Base-by-base conservation (phyloP, 2,113 vertebrate genomes). In the Lepus timidus region DNA sequence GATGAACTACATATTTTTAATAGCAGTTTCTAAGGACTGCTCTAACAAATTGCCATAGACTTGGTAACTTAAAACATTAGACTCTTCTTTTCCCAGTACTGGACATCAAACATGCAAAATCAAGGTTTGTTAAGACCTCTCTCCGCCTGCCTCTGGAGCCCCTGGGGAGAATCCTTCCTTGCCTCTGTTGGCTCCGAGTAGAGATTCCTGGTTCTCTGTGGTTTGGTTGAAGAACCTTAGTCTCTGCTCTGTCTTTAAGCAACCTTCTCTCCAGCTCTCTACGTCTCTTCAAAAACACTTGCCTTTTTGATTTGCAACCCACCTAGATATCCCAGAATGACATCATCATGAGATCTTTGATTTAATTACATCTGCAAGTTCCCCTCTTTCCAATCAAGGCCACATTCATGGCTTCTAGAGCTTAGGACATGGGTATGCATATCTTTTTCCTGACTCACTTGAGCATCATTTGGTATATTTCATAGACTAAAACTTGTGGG, bases 171-270 rank as follows among this genome's bases (percentile, higher is more conserved):
- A 61, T 23, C 0, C 4, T 61, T 29, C 8, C 51, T 74, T 31
- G 36, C 1, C 2, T 23, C 51, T 86, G 10, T 0, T 25, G 13
- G 31, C 6, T 64, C 7, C 17, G 17, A 6, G 14, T 58, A 58
- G 55, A 5, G 19, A 19, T 14, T 17, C 55, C 3, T 7, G 3
- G 22, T 20, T 0, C 12, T 33, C 17, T 14, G 20, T 25, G 8
- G 19, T 27, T 51, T 62, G 31, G 29, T 16, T 61, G 0, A 1
- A 1, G n/a, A 3, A 20, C 16, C 25, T 2, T 6, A 11, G 1
- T 31, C 52, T 81, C 39, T 62, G 49, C 29, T 79, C 31, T 44
- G 3, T 61, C 65, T 74, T n/a, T 39, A 58, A 33, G n/a, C 6
- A 16, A 29, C 14, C 10, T 70, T 74, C 2, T 7, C 11, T 75